These are phyloP conservation scores for Hololepta plana DNA, from an alignment of 2,888 invertebrate species.

Conservation along the genomic window DNA sequence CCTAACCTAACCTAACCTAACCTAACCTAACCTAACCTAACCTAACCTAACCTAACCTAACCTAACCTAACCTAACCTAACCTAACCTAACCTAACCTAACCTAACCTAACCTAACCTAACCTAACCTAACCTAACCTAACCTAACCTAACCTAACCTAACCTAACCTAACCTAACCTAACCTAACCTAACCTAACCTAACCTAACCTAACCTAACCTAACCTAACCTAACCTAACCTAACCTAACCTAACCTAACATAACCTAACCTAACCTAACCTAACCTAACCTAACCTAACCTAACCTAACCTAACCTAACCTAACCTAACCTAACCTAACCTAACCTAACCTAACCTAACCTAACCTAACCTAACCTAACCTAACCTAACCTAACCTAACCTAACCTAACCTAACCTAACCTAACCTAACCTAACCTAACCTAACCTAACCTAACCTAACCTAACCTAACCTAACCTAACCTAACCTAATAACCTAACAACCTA, in stretches of 20 bases:
- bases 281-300: slow-evolving; percentile 8
- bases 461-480: slow-evolving; percentile 11
- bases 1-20: slow-evolving; percentile 7
- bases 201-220: slow-evolving; percentile 5
- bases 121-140: slow-evolving; percentile 12
- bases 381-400: slow-evolving; percentile 6
- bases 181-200: slow-evolving; percentile 6
- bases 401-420: slow-evolving; percentile 8
- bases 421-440: slow-evolving; percentile 8
- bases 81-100: slow-evolving; percentile 11
- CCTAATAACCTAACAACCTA: slow-evolving; percentile 13
- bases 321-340: slow-evolving; percentile 9
- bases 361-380: slow-evolving; percentile 7
- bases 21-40: slow-evolving; percentile 8
- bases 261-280: slow-evolving; percentile 8
- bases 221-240: slow-evolving; percentile 6
- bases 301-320: slow-evolving; percentile 8
- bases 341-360: slow-evolving; percentile 8
- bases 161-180: slow-evolving; percentile 9
- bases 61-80: slow-evolving; percentile 11
- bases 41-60: slow-evolving; percentile 8
- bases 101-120: slow-evolving; percentile 13
- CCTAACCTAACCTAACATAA: slow-evolving; percentile 6
- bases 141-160: slow-evolving; percentile 10
- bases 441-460: slow-evolving; percentile 8